Conservation (phyloP, 2,113 vertebrate genomes). For the Meriones unguiculatus region DNA sequence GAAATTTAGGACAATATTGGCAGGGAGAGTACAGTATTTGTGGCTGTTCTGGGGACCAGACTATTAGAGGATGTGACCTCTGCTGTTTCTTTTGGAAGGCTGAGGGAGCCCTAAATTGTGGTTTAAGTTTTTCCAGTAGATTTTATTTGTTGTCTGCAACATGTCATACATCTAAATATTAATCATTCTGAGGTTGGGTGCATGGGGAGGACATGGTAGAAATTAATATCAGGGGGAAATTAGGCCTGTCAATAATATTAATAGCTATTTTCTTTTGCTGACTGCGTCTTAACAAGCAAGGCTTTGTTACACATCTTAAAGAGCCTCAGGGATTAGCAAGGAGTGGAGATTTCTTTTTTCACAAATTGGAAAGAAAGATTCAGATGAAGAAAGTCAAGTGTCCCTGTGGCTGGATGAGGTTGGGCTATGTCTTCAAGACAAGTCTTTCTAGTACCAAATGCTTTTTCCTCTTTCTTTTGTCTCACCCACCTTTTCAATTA, state of each 20-base stretch:
- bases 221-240: conserved; percentile 50
- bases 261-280: conserved; percentile 52
- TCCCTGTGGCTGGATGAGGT: background rate
- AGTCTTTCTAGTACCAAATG: background rate
- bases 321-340: background rate
- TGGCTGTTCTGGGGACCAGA: background rate
- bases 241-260: conserved; percentile 57
- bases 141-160: background rate
- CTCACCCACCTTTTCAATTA: too few species aligned
- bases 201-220: background rate
- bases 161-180: background rate
- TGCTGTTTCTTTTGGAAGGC: background rate
- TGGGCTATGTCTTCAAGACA: background rate
- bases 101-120: background rate
- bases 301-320: background rate
- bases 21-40: background rate
- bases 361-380: background rate
- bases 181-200: background rate
- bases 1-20: background rate
- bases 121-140: background rate
- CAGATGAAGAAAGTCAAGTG: background rate
- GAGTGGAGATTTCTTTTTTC: conserved; percentile 44
- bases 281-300: conserved; percentile 5
- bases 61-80: background rate
- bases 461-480: background rate